Base-by-base conservation (phyloP, 2,113 vertebrate genomes). In the Diphyllodes magnificus region DNA sequence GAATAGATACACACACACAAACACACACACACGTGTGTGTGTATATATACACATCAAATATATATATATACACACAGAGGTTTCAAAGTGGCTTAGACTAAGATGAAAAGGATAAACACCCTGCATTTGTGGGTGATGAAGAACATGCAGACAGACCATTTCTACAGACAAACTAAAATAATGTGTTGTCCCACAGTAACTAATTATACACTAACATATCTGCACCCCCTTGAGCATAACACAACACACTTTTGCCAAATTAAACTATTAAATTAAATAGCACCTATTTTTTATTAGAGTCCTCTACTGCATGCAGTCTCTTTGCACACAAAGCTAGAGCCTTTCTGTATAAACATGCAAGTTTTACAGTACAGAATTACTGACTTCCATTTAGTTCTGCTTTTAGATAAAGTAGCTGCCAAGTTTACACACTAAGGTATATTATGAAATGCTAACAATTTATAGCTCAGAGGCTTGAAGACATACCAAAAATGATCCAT, bases 21-120 rank as follows among this genome's bases (percentile, higher is more conserved):
- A 40, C 15, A 49, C 42, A 66, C 13, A 2, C 13, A 2, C 2
- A 1, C 2, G 3, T 28, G 35, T 5, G 4, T 4, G 6, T 5
- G 28, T 21, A 44, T 2, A 49, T 1, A 66, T 2, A 60, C 1
- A 71, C 0, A 59, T 39, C 39, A 39, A 39, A 40, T 40, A 40
- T 37, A 35, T 8, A 35, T 11, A 35, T 11, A 40, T 0, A 50
- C 20, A 76, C 23, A 56, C 9, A 72, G 10, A 49, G 33, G 27
- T 65, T 69, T 93, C 42, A 70, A 53, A 28, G 16, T 78, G 56
- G 23, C 39, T 71, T 82, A 82, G 33, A 30, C 75, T 70, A 83
- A 70, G 59, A 69, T 39, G 64, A 50, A 77, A 84, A 83, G 27
- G 20, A 57, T 54, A 77, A 88, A 80, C 42, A 70, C 12, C 61